Evolutionary conservation across 1,140 invertebrate genomes (phyloP), one percentile per base, ranked within the genome.

Genomic region (Drosophila busckii): DNA sequence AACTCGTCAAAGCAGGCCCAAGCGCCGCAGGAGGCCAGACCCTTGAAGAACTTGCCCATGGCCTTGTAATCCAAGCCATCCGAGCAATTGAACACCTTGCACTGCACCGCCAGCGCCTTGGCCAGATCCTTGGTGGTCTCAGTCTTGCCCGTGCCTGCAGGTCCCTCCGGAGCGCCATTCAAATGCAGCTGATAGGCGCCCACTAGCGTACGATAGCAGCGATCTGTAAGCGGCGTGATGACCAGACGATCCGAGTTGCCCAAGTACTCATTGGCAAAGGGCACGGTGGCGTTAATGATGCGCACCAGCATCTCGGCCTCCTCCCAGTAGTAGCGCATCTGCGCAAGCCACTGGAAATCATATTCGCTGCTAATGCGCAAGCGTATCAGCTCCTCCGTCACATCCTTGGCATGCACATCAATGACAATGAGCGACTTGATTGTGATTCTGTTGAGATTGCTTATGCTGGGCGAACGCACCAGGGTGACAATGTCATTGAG

Each of bases 1-100:
- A 98, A 98, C 88, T 98, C 96, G 75, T 98, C 96, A 75, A 98
- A 97, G 84, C 96, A 98, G 0, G 94, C 95, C 96, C 96, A 97
- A 0, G 96, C 95, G 0, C 96, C 97, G 9, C 90, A 94, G 3
- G 95, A 93, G 4, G 96, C 95, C 2, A 97, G 84, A 12, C 96
- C 96, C 87, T 94, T 95, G 70, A 96, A 95, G 88, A 94, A 95
- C 88, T 97, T 97, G 15, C 96, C 95, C 92, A 98, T 95, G 19
- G 95, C 95, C 78, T 96, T 95, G 84, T 96, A 97, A 87, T 98
- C 95, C 31, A 98, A 88, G n/a, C 95, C 94, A 80, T 97, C 95
- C 0, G 96, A 98, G 71, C 96, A 98, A 87, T 98, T 98, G 87
- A 97, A 98, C 0, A 97, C 96, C 1, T 97, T 94, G 80, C 96